phyloP scores from a whole-genome alignment of 92 coral and sea anemone genomes.

The Palythoa heliodiscus region DNA sequence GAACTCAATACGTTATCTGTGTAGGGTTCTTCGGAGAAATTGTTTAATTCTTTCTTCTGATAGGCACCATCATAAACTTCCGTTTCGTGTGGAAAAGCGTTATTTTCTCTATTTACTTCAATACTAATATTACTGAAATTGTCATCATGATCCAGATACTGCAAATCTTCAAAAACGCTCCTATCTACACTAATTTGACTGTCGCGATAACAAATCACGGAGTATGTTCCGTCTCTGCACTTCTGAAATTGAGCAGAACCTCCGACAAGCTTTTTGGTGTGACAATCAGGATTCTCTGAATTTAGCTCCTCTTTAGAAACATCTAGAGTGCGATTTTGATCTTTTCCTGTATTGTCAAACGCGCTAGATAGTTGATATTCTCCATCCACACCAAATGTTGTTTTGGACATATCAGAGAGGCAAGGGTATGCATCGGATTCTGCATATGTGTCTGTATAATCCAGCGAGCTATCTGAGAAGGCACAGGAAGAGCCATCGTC shows the following conservation, averaged over 20 bases:
- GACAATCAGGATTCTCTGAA: neutral
- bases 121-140: neutral
- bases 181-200: neutral
- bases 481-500: constrained; percentile 22
- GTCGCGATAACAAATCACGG: constrained; percentile 19
- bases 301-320: neutral
- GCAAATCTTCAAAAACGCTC: neutral
- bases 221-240: constrained; percentile 11
- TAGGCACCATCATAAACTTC: neutral
- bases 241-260: constrained; percentile 7
- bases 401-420: constrained; percentile 11
- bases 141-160: neutral
- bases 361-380: constrained; percentile 28
- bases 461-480: neutral
- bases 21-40: too few species aligned
- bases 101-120: neutral
- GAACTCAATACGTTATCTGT: neutral
- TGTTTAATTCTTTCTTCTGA: neutral
- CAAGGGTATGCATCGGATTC: neutral
- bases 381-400: constrained; percentile 8
- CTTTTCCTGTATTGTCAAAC: neutral
- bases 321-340: neutral
- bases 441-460: neutral
- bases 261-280: neutral
- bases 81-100: too few species aligned